These are phyloP conservation scores for Cryptotis parvus DNA, from an alignment of 2,113 vertebrate species.

Conservation along the genomic window DNA sequence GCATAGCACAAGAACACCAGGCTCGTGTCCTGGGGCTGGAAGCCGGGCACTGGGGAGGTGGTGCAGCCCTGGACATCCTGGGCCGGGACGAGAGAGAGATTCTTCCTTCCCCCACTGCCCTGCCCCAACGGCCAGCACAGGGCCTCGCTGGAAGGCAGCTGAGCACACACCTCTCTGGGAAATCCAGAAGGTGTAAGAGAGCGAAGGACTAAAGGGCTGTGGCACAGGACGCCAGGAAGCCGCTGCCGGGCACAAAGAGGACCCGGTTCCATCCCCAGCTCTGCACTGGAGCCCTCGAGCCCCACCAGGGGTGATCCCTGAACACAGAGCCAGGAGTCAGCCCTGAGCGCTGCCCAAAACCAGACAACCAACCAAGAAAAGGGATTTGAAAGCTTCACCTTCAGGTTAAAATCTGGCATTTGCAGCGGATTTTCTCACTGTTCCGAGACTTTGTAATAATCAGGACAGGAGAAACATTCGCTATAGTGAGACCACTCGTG, in stretches of 20 bases:
- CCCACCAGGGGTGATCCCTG: too few species aligned
- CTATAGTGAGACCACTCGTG: not conserved
- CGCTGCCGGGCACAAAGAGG: too few species aligned
- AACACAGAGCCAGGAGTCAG: not conserved
- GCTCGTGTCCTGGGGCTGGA: slow-evolving; percentile 88
- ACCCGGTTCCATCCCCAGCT: too few species aligned
- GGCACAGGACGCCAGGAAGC: too few species aligned
- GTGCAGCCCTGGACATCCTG: slow-evolving; percentile 94
- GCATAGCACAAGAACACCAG: slow-evolving; percentile 93
- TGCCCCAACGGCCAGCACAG: not conserved
- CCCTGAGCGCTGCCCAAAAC: too few species aligned
- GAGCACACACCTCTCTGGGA: too few species aligned
- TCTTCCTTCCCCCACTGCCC: not conserved
- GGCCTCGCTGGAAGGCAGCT: too few species aligned
- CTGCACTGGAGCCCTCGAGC: too few species aligned
- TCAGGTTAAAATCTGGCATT: slow-evolving; percentile 5
- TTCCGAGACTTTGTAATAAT: too few species aligned
- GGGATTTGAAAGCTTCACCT: not conserved
- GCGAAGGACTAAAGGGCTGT: too few species aligned
- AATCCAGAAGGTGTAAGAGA: too few species aligned
- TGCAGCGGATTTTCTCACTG: too few species aligned
- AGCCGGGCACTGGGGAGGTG: slow-evolving; percentile 91
- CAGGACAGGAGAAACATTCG: not conserved
- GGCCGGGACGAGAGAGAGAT: not conserved
- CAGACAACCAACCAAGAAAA: not conserved